Evolutionary conservation across 2,113 vertebrate species (phyloP).

Genomic region (Nothoprocta pentlandii): DNA sequence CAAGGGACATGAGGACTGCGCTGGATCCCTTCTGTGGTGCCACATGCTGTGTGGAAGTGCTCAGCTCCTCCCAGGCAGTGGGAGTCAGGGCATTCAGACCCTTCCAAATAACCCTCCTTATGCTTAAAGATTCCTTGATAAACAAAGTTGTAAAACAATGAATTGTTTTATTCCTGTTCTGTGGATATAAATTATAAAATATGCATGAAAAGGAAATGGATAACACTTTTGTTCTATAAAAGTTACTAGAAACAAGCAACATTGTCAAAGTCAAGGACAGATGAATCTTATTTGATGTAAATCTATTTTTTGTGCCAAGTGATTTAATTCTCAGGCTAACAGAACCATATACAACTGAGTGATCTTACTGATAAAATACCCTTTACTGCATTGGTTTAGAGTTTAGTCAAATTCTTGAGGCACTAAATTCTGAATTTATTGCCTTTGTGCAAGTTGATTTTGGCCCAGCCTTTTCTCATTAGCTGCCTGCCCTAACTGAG

Average conservation of each 20-base stretch:
- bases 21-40: background rate
- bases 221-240: background rate
- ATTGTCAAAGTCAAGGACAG: background rate
- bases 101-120: background rate
- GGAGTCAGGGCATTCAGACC: background rate
- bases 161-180: conserved; percentile 15
- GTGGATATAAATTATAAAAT: background rate
- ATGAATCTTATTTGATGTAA: background rate
- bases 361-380: background rate
- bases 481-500: background rate
- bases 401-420: background rate
- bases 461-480: background rate
- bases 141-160: background rate
- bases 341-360: background rate
- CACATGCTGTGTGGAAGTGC: background rate
- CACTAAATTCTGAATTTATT: background rate
- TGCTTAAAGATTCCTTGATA: background rate
- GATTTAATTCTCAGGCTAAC: too few relatives aligned
- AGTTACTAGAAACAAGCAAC: background rate
- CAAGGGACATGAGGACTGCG: background rate
- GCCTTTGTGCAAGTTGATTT: background rate
- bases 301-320: background rate
- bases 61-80: background rate
- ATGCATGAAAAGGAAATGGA: background rate
- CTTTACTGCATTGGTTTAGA: background rate